phyloP scores from a whole-genome alignment of 2,888 invertebrate species.

The Stenodera caucasica region DNA sequence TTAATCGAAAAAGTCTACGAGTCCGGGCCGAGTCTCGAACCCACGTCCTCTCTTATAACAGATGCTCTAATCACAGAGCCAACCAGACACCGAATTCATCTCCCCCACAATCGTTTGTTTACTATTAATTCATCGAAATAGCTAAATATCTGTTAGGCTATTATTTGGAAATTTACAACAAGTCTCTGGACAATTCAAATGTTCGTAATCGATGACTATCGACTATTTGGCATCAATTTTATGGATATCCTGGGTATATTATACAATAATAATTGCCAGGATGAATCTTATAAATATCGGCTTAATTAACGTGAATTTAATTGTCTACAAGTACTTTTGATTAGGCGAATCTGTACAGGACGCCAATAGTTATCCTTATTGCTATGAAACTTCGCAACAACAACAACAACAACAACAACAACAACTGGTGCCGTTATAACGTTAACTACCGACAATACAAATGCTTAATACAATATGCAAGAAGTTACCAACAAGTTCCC shows the following conservation, averaged over 20 bases:
- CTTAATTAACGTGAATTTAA: not conserved
- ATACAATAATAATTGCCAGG: not conserved
- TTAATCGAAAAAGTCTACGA: no score
- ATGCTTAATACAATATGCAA: constrained; percentile 23
- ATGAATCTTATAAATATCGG: not conserved
- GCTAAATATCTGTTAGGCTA: no score
- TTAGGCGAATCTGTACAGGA: constrained; percentile 13
- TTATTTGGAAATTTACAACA: constrained; percentile 18
- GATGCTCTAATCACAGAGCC: no score
- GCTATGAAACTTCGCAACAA: constrained; percentile 20
- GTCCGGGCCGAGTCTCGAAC: no score
- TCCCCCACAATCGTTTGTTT: no score
- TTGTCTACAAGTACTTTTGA: not conserved
- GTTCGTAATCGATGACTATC: not conserved
- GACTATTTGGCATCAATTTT: not conserved
- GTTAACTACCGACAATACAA: constrained; percentile 20
- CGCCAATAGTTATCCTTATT: constrained; percentile 17
- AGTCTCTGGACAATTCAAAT: not conserved
- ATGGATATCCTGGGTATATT: constrained; percentile 3
- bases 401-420: not conserved
- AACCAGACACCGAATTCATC: no score
- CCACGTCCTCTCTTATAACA: no score
- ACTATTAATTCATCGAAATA: no score
- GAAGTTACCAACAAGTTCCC: constrained; percentile 20
- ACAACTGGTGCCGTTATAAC: constrained; percentile 24